Conservation (phyloP, 2,888 invertebrate genomes). For the Linnaemya vulpina region DNA sequence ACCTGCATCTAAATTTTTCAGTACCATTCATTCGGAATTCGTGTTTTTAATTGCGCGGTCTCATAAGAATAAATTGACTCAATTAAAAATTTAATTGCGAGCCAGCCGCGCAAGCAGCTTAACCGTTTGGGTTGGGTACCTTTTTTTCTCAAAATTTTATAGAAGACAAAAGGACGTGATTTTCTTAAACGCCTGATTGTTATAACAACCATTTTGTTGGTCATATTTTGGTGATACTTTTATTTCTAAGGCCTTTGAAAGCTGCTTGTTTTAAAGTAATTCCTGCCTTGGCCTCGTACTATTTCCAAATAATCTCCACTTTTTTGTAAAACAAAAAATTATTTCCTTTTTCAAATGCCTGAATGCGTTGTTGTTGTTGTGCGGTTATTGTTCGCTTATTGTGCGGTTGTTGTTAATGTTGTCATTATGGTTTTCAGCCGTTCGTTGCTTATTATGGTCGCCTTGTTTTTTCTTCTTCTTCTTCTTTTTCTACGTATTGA, state of each 20-base stretch:
- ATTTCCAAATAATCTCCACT: not conserved
- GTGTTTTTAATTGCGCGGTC: too few species aligned
- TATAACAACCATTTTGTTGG: too few species aligned
- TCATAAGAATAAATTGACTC: too few species aligned
- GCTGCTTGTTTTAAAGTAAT: not conserved
- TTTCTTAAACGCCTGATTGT: too few species aligned
- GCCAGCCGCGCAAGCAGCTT: too few species aligned
- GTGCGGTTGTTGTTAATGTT: constrained; percentile 28
- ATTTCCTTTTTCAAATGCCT: not conserved
- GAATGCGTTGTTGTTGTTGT: not conserved
- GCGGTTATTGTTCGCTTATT: not conserved
- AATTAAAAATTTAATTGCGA: too few species aligned
- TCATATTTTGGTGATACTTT: too few species aligned
- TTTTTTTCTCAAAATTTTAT: too few species aligned
- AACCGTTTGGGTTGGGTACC: too few species aligned
- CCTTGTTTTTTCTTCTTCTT: not conserved
- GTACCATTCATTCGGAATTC: too few species aligned
- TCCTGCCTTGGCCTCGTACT: not conserved
- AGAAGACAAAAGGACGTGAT: too few species aligned
- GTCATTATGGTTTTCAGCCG: constrained; percentile 21
- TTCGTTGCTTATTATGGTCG: not conserved
- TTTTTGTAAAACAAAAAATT: constrained; percentile 2
- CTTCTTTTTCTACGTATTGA: not conserved
- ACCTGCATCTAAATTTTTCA: too few species aligned
- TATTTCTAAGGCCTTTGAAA: not conserved